Conservation (phyloP, 2,888 invertebrate species). For the Ophonus ardosiacus region DNA sequence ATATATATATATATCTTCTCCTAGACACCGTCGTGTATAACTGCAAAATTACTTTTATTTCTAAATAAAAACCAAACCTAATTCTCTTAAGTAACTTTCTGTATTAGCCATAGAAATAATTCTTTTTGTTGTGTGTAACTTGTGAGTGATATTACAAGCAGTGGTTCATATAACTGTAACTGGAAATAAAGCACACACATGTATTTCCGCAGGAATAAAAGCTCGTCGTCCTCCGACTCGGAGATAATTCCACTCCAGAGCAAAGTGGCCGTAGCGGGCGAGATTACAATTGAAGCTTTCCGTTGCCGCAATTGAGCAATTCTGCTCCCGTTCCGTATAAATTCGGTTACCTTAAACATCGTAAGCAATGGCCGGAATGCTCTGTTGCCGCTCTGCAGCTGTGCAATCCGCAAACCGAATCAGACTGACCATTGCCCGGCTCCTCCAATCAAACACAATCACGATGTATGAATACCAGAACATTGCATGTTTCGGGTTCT, state of each 20-base stretch:
- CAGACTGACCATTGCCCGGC: not conserved
- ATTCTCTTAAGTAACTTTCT: not conserved
- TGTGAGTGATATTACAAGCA: not conserved
- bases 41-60: too few species aligned
- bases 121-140: not conserved
- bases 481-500: not conserved
- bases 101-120: not conserved
- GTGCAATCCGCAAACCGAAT: constrained; percentile 49
- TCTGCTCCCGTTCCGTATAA: constrained; percentile 47
- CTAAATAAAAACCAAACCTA: not conserved
- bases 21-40: too few species aligned
- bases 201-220: constrained; percentile 28
- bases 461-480: constrained; percentile 34
- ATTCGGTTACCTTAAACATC: constrained; percentile 58
- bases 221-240: not conserved
- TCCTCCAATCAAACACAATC: constrained; percentile 34
- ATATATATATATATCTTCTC: too few species aligned
- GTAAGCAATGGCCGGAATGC: constrained; percentile 47
- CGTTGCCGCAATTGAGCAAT: constrained; percentile 46
- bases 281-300: constrained; percentile 54
- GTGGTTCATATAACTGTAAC: not conserved
- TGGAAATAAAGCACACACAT: constrained; percentile 15
- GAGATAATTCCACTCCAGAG: constrained; percentile 42
- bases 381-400: constrained; percentile 24
- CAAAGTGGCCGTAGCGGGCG: constrained; percentile 19